Conservation (phyloP, 2,797 vertebrate genomes). For the Phoxinus dragarum region DNA sequence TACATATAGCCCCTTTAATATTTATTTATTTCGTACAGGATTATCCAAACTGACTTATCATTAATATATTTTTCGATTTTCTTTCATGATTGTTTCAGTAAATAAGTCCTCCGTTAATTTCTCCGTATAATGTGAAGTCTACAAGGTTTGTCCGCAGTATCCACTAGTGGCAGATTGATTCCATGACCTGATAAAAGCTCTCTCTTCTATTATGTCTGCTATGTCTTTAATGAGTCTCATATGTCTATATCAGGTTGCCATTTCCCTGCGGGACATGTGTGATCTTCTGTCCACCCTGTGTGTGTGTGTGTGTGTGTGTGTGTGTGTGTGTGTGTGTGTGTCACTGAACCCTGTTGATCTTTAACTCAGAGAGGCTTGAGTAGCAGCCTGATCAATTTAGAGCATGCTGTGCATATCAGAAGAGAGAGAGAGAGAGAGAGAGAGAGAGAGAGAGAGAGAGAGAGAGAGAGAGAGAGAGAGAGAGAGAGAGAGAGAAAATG, state of each 20-base stretch:
- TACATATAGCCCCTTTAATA: neutral
- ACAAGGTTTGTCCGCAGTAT: constrained; percentile 16
- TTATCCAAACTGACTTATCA: neutral
- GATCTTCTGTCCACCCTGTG: constrained; percentile 20
- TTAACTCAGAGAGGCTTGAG: constrained; percentile 14
- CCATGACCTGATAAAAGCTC: constrained; percentile 4
- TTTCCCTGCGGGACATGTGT: constrained; percentile 23
- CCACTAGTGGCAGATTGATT: constrained; percentile 8
- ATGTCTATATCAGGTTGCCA: constrained; percentile 34
- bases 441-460: constrained; percentile 1
- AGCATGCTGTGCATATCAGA: constrained; percentile 32
- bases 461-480: neutral
- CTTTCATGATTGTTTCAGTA: neutral
- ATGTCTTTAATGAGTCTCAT: constrained; percentile 43
- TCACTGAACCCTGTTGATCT: constrained; percentile 27
- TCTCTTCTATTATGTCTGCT: constrained; percentile 27
- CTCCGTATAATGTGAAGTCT: neutral
- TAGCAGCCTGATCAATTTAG: constrained; percentile 16
- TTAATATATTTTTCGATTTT: neutral
- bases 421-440: neutral
- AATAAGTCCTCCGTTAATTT: neutral
- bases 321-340: neutral
- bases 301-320: constrained; percentile 11
- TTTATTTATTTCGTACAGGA: neutral
- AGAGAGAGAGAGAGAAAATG: constrained; percentile 9